Evolutionary conservation across 2,888 invertebrate species (phyloP), one percentile per base, ranked within the genome.

Genomic region (Heliconius hortense): DNA sequence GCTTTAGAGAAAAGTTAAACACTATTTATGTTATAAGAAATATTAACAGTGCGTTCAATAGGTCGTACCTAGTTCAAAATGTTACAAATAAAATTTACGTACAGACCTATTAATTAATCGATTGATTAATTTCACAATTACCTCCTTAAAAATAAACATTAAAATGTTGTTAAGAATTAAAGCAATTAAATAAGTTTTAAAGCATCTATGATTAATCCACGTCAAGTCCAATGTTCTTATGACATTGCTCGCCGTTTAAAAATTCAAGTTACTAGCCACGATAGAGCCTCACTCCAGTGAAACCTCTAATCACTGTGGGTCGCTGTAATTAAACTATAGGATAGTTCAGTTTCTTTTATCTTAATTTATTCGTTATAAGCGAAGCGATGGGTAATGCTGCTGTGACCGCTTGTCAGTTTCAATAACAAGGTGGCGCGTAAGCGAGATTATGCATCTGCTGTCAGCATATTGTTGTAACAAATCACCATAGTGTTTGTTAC

Each of bases 251-350:
- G 88, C 48, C 90, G 89, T 91, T 92, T 92, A 91, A 92, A 92
- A 92, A 90, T 86, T 90, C 88, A 87, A 88, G 87, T 87, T 83
- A 83, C n/a, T n/a, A n/a, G n/a, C 84, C 83, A 86, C 86, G 88
- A 90, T 89, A 87, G 88, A 86, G 88, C 83, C 85, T 82, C 86
- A 85, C 82, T 87, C 84, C 53, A 88, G 89, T 92, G 90, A 89
- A 91, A 89, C 89, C 88, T 91, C 91, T 92, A 91, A 92, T 92
- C 90, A 92, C 90, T 89, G 92, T 92, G 91, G 91, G 92, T 87
- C 86, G 91, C 84, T 85, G 89, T 92, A 91, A 92, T 93, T 93
- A 91, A 90, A 91, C 90, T 88, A 85, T 88, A 85, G 89, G 86
- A 89, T 89, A 85, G 86, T 88, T 88, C 83, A 86, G 87, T 88